Base-by-base conservation (phyloP, 2,888 invertebrate genomes). In the Teinopalpus imperialis region DNA sequence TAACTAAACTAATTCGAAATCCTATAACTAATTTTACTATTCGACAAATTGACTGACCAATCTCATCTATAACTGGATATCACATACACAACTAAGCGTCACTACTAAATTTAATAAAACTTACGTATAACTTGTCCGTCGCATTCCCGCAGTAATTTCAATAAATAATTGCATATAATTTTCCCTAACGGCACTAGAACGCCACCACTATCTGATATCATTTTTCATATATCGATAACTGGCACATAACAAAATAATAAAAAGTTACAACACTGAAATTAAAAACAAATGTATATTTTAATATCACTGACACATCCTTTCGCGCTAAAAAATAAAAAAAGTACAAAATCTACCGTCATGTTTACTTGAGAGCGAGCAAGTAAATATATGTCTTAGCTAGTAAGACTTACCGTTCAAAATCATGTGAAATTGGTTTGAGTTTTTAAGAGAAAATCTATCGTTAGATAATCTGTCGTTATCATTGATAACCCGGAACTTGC, bases 121-220 rank as follows among this genome's bases (percentile, higher is more conserved):
- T 81, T 54, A 82, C 81, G 51, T 30, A 55, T 37, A n/a, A 31
- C 45, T 32, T 63, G 56, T 2, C 63, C 60, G 43, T 72, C 68
- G 21, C 66, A 73, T 37, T 81, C 80, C 37, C 74, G 65, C 16
- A 87, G 49, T 4, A 78, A 55, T 54, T 71, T 70, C 16, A 66
- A 48, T 8, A 85, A 54, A 49, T 78, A 79, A 16, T 62, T 51
- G 51, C 63, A 71, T 2, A 83, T 37, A 1, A 66, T 35, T 60
- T 59, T 81, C 2, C 71, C 78, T 6, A 69, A 26, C 1, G 75
- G 66, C 43, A 81, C 45, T 27, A 85, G 32, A 4, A 73, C 30
- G 8, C 82, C 76, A 9, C 69, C 80, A 60, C 76, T 27, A 10
- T 43, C 29, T 5, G 7, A 29, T 2, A 23, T 12, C 35, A 43